Evolutionary conservation across 2,113 vertebrate species (phyloP).

Genomic region (Emydocephalus ijimae): DNA sequence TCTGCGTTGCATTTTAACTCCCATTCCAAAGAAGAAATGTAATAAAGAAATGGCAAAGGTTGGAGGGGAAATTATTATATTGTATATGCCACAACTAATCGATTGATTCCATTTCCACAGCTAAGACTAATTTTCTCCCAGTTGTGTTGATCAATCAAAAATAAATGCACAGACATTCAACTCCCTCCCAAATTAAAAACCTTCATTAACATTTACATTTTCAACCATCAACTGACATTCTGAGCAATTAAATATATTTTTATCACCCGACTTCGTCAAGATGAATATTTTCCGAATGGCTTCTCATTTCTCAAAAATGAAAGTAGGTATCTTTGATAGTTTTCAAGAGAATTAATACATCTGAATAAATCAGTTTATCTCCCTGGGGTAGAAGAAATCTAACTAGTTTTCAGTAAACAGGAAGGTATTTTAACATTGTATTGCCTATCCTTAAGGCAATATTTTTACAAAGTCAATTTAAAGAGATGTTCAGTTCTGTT

Average conservation of each 20-base stretch:
- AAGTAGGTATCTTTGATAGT: background rate
- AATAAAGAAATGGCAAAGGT: background rate
- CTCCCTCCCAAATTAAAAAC: background rate
- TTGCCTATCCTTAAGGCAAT: background rate
- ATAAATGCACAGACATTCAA: conserved; percentile 21
- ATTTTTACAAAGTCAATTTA: background rate
- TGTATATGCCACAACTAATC: conserved; percentile 27
- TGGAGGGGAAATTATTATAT: background rate
- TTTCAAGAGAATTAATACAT: background rate
- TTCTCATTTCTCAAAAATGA: background rate
- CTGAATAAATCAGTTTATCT: background rate
- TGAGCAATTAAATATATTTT: conserved; percentile 14
- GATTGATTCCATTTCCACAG: conserved; percentile 48
- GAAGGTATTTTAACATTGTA: background rate
- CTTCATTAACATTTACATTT: conserved; percentile 29
- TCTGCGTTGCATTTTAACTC: background rate
- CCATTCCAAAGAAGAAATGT: background rate
- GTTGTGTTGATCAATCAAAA: conserved; percentile 29
- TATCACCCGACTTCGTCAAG: background rate
- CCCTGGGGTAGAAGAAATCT: background rate
- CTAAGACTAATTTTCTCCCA: conserved; percentile 46
- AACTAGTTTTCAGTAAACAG: background rate
- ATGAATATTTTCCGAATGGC: background rate
- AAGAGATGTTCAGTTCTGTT: background rate
- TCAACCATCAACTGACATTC: background rate